Conservation (phyloP, 2,113 vertebrate genomes). For the Microcebus lehilahytsara region DNA sequence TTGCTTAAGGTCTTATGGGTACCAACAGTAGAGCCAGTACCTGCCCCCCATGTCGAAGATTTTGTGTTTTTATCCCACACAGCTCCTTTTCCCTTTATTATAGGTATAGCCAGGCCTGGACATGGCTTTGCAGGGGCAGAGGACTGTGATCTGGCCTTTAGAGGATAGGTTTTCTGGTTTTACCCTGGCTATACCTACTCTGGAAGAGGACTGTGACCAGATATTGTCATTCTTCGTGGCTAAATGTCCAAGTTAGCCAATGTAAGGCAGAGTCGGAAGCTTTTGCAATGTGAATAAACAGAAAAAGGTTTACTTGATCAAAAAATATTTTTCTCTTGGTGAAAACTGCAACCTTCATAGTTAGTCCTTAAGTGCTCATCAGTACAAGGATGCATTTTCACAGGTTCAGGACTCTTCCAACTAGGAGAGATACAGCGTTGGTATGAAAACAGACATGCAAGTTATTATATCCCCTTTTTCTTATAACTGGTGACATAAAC, state of each 20-base stretch:
- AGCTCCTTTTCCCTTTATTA: neutral
- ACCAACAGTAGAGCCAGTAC: neutral
- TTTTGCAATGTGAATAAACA: neutral
- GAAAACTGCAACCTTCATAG: neutral
- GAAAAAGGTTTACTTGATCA: neutral
- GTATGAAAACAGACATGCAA: neutral
- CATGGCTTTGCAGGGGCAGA: neutral
- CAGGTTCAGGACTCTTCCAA: neutral
- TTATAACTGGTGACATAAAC: neutral
- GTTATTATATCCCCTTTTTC: neutral
- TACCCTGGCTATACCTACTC: neutral
- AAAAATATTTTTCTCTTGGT: neutral
- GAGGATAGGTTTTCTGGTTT: neutral
- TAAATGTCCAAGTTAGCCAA: neutral
- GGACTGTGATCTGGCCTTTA: neutral
- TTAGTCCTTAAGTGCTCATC: neutral
- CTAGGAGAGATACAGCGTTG: neutral
- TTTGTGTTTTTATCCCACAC: neutral
- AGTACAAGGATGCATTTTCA: neutral
- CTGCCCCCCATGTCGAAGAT: neutral
- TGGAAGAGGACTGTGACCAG: neutral
- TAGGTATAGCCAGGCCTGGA: neutral
- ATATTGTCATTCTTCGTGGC: neutral
- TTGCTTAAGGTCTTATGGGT: neutral
- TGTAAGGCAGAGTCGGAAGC: neutral